Base-by-base conservation (phyloP, 2,113 vertebrate species). In the Lophura nycthemera region DNA sequence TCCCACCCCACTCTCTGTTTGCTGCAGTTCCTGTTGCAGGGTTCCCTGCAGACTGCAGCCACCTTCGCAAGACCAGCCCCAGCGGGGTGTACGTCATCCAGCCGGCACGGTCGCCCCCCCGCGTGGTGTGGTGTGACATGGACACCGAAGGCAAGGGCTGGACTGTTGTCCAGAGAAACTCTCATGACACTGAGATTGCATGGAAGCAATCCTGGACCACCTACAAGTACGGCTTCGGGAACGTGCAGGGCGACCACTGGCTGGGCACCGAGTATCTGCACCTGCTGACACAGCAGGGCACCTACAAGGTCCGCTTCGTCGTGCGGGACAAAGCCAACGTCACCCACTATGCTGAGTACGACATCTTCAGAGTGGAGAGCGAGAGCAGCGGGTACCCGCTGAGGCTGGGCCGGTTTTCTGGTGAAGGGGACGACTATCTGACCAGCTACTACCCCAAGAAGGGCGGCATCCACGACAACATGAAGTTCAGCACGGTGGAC, bases 131-230 rank as follows among this genome's bases (percentile, higher is more conserved):
- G 90, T 97, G 97, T 0, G 97, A 97, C 90, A 97, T 97, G 97
- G 97, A 96, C 90, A 95, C 93, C 3, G 88, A 97, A 0, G 95
- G 96, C 88, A 96, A 95, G 38, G 96, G 97, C 72, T 97, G 97
- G 97, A 97, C 96, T 0, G 96, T 97, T 0, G 88, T 97, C 20
- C 97, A 97, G 92, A 96, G 96, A 0, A 97, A 97, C 84, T 82
- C 89, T 5, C n/a, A 90, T 0, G 76, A 84, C 72, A 96, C 97
- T 1, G 96, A 96, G 69, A 60, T 97, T 17, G 86, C 32, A 0
- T 97, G 97, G 97, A 96, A 85, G 48, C 81, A 97, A 0, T 96
- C 96, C 72, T 97, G 97, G 97, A 96, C 81, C 72, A 97, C 97
- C 57, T 97, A 97, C 78, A 97, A 97, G 88, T 97, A 96, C 0